Percentiles rank a stretch among this genome's conserved stretches.
Conservation (phyloP, 2,888 invertebrate genomes). For the Nephrotoma flavescens region DNA sequence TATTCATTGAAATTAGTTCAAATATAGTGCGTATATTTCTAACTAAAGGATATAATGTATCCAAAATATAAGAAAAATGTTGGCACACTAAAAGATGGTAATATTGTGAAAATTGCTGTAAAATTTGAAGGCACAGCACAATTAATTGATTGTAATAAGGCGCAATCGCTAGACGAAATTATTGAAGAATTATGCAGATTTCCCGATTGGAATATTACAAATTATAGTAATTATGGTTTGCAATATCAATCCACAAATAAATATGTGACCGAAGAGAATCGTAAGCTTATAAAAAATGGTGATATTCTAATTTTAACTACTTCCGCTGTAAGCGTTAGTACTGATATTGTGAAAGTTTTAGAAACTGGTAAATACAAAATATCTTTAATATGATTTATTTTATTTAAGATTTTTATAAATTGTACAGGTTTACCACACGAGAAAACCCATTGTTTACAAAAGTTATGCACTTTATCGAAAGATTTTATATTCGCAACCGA, state of each 20-base stretch:
- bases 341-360: slow-evolving; percentile 64
- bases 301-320: slow-evolving; percentile 71
- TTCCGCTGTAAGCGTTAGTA: slow-evolving; percentile 79
- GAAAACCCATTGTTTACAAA: slow-evolving; percentile 54
- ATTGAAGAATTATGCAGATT: slow-evolving; percentile 70
- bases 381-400: background rate
- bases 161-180: slow-evolving; percentile 70
- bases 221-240: slow-evolving; percentile 74
- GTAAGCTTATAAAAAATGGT: slow-evolving; percentile 88
- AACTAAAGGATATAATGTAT: background rate
- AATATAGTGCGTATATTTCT: too few relatives aligned
- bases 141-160: slow-evolving; percentile 77
- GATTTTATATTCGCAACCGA: slow-evolving; percentile 87
- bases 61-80: background rate
- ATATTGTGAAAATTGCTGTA: slow-evolving; percentile 81
- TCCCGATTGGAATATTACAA: slow-evolving; percentile 61
- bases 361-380: slow-evolving; percentile 36
- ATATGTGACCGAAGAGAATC: slow-evolving; percentile 86
- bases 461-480: slow-evolving; percentile 59
- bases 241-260: slow-evolving; percentile 80
- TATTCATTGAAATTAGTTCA: too few relatives aligned
- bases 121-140: slow-evolving; percentile 63
- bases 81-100: slow-evolving; percentile 53
- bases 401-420: background rate
- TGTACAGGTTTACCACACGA: slow-evolving; percentile 35